phyloP scores from a whole-genome alignment of 2,797 vertebrate genomes.

The Chloroceryle amazona region DNA sequence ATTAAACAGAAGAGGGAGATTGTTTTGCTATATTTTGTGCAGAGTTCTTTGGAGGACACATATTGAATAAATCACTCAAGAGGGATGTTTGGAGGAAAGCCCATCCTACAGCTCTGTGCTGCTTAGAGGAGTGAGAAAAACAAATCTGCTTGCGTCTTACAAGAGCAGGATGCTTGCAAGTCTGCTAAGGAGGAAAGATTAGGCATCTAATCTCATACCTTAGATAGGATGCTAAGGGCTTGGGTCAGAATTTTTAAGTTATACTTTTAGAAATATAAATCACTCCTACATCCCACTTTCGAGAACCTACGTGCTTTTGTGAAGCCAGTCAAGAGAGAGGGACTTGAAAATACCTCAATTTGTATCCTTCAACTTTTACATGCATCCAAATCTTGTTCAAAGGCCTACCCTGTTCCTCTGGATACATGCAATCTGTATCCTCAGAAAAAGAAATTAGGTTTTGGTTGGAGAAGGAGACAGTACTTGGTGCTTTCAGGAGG shows the following conservation, averaged over 20 bases:
- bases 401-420: neutral
- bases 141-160: neutral
- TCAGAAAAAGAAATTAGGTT: neutral
- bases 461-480: neutral
- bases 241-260: neutral
- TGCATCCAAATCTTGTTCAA: neutral
- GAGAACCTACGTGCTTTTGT: neutral
- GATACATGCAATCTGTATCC: neutral
- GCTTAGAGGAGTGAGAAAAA: neutral
- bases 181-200: neutral
- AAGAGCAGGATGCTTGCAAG: neutral
- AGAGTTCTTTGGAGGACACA: neutral
- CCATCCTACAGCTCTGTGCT: neutral
- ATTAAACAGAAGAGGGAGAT: neutral
- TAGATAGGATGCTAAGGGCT: neutral
- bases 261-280: neutral
- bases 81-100: neutral
- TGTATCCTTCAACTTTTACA: neutral
- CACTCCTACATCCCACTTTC: neutral
- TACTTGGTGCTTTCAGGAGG: neutral
- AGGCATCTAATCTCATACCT: neutral
- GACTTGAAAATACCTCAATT: neutral
- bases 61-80: neutral
- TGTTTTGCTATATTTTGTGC: neutral
- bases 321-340: neutral